Base-by-base conservation (phyloP, 2,888 invertebrate species). In the Corbicula japonica region DNA sequence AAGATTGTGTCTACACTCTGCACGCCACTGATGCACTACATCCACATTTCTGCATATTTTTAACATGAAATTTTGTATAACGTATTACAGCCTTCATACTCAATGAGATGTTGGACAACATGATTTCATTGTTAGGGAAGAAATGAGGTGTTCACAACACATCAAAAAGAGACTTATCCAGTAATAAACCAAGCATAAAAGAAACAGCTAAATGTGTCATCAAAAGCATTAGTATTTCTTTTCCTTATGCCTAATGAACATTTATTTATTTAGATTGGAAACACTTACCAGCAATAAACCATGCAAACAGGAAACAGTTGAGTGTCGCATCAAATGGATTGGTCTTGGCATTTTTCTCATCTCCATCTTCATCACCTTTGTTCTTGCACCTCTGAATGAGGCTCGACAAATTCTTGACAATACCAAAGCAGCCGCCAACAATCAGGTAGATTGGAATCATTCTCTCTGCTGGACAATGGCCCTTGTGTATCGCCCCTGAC, bases 371-470 rank as follows among this genome's bases (percentile, higher is more conserved):
- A 15, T 89, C 95, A 80, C 95, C 94, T 83, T 94, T 94, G 85
- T 95, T 94, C 68, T 95, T 92, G 21, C 95, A 94, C 84, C 95
- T 93, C 50, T 95, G 94, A 6, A 95, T 95, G 60, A 96, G 93
- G 91, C 95, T 95, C 66, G 95, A 92, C 26, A 96, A 91, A 88
- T 96, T 95, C 89, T 95, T 95, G 68, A 96, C 92, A 66, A 96
- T 94, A n/a, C 95, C 95, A 90, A 96, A 95, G 56, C 94, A 94
- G 66, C 96, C 95, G 86, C 95, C 95, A 79, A 96, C 95, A 86
- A 96, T 93, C 88, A 96, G 94, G 92, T 96, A 96, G 63, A 96
- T 95, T 32, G 96, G 96, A 92, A 96, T 96, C 92, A 95, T 95
- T 91, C 95, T 95, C 81, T 95, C 95, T 87, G 95, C 95, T 1